Conservation (phyloP, 2,888 invertebrate species). For the Tetheella fluctuosa region DNA sequence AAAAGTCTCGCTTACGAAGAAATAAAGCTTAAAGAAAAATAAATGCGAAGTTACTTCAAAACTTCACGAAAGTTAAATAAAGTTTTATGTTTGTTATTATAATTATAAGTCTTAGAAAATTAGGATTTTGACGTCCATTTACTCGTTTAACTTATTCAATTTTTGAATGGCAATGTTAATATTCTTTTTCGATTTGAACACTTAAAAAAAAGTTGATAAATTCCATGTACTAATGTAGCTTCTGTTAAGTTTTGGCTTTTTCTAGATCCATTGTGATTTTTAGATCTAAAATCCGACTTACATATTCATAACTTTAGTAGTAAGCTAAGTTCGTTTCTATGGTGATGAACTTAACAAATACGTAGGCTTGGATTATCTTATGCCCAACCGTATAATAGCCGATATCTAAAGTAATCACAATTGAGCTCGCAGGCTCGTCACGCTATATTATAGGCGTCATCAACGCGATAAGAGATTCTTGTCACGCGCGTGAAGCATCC, state of each 20-base stretch:
- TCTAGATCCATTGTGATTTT: too few relatives aligned
- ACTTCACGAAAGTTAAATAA: not conserved
- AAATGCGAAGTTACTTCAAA: not conserved
- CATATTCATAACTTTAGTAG: too few relatives aligned
- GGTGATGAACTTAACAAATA: not conserved
- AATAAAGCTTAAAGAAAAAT: not conserved
- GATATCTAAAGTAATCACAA: not conserved
- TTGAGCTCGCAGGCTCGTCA: not conserved
- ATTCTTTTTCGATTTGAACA: too few relatives aligned
- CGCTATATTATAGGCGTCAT: not conserved
- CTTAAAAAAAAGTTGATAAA: too few relatives aligned
- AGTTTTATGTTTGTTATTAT: not conserved
- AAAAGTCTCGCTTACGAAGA: not conserved
- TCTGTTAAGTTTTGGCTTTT: too few relatives aligned
- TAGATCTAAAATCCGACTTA: too few relatives aligned
- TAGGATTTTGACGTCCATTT: not conserved
- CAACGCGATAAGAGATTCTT: not conserved
- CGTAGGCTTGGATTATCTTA: not conserved
- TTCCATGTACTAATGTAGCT: too few relatives aligned
- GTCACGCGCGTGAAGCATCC: constrained; percentile 3
- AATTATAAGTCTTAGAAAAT: not conserved
- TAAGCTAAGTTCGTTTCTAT: too few relatives aligned
- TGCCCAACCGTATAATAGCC: not conserved
- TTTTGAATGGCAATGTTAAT: too few relatives aligned
- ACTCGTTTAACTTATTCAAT: too few relatives aligned